phyloP scores from a whole-genome alignment of 1,140 invertebrate species.

The Aphelinus certus region DNA sequence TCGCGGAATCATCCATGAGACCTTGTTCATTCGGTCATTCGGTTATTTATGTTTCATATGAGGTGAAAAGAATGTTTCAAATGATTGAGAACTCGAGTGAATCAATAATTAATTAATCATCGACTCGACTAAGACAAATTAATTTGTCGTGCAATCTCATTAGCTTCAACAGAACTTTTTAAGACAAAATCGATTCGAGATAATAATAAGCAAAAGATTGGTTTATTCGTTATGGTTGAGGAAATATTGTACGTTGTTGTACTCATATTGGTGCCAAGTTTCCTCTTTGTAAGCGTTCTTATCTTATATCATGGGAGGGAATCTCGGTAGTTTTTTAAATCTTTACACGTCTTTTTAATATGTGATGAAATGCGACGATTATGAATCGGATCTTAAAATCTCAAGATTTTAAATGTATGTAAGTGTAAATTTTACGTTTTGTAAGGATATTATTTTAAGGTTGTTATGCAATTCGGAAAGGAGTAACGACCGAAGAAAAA shows the following conservation, averaged over 20 bases:
- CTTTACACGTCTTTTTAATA: slow-evolving; percentile 38
- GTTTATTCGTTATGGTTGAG: background rate
- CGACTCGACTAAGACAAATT: too few species aligned
- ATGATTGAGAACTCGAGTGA: too few species aligned
- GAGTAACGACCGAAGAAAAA: background rate
- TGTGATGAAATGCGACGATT: slow-evolving; percentile 19
- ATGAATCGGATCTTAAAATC: slow-evolving; percentile 15
- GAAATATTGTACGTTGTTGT: slow-evolving; percentile 30
- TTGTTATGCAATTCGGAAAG: background rate
- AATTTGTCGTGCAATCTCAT: too few species aligned
- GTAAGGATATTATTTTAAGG: slow-evolving; percentile 8
- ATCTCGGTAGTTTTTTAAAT: slow-evolving; percentile 41
- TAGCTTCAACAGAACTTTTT: too few species aligned
- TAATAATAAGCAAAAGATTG: too few species aligned
- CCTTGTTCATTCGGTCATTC: too few species aligned
- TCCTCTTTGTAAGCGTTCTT: slow-evolving; percentile 10
- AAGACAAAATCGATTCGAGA: too few species aligned
- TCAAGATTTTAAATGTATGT: slow-evolving; percentile 22
- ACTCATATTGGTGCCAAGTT: slow-evolving; percentile 37
- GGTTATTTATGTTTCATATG: too few species aligned
- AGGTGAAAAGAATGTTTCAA: too few species aligned
- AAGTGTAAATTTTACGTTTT: slow-evolving; percentile 21
- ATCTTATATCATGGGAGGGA: slow-evolving; percentile 22
- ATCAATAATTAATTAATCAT: too few species aligned
- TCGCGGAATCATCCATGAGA: too few species aligned